Evolutionary conservation across 2,888 invertebrate species (phyloP), one percentile per base, ranked within the genome.

Genomic region (Gymnosoma rotundatum): DNA sequence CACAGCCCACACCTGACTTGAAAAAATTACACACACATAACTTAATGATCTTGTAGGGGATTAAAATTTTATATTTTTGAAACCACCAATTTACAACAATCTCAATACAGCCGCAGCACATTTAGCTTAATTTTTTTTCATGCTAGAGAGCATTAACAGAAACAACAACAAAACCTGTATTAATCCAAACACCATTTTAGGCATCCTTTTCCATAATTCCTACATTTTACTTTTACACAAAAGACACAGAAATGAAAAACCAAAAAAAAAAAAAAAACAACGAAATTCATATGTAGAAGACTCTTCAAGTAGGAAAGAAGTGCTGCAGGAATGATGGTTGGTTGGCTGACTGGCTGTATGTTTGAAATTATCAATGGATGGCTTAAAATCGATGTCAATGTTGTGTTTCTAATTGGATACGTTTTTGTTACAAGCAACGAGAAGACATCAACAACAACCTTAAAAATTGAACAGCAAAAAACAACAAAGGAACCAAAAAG

Each of bases 381-480:
- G 69, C 73, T 84, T 81, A 81, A 73, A 84, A 63, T 69, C 63
- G 67, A 84, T 81, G 81, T 73, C 78, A 85, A 72, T 85, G 75
- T 83, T 79, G 72, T 83, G 67, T 83, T 83, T 85, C 85, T 83
- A 83, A 78, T 85, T 85, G 78, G 78, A 83, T 83, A 78, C 73
- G 54, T 80, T 80, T 83, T 60, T 61, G 67, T 76, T 72, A 73
- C 67, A 80, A 63, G 56, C 64, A 66, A 66, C n/a, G 58, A 82
- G 58, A 58, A 72, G 66, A 63, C 64, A 81, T 70, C 70, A 64
- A 56, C 70, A 75, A 70, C 69, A 75, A 63, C 50, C 20, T 81
- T 70, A 70, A 81, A 81, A 70, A 73, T 79, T 52, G 12, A 67
- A 69, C 63, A 38, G 38, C 61, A 75, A 63, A 56, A 54, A 42